Evolutionary conservation across 2,113 vertebrate species (phyloP).

Genomic region (Scopus umbretta): DNA sequence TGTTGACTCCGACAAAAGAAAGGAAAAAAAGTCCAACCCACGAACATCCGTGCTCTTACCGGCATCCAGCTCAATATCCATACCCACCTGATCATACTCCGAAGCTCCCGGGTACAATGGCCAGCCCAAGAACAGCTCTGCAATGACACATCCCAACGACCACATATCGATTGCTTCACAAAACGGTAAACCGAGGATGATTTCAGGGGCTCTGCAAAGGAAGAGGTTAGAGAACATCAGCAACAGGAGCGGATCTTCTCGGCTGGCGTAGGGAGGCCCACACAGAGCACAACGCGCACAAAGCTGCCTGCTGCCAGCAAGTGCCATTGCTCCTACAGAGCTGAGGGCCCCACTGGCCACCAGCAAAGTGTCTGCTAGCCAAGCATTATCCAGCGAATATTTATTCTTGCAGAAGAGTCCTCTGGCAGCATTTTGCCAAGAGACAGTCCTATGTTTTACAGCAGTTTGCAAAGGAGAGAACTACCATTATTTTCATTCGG

Average conservation of each 20-base stretch:
- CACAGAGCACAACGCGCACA: rapidly evolving
- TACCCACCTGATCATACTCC: slow-evolving; percentile 94
- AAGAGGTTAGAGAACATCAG: slow-evolving; percentile 17
- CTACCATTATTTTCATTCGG: not conserved
- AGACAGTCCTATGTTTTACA: not conserved
- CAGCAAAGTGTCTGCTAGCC: not conserved
- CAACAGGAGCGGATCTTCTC: rapidly evolving
- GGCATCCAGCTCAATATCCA: not conserved
- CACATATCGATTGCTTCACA: slow-evolving; percentile 99
- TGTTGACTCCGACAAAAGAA: not conserved
- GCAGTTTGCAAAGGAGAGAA: not conserved
- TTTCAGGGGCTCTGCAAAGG: slow-evolving; percentile 89
- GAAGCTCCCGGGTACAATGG: slow-evolving; percentile 96
- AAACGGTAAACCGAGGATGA: slow-evolving; percentile 96
- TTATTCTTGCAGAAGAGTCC: not conserved
- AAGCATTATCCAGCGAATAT: rapidly evolving
- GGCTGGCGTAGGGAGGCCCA: rapidly evolving
- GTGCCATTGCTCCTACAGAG: not conserved
- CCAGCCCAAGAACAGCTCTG: slow-evolving; percentile 98
- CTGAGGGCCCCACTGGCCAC: not conserved
- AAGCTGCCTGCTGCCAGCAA: not conserved
- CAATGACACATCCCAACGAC: slow-evolving; percentile 98
- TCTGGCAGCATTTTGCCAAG: not conserved
- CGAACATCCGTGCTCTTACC: not conserved
- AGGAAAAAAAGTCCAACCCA: not conserved